Conservation (phyloP, 2,797 vertebrate species). For the Novumbra hubbsi region DNA sequence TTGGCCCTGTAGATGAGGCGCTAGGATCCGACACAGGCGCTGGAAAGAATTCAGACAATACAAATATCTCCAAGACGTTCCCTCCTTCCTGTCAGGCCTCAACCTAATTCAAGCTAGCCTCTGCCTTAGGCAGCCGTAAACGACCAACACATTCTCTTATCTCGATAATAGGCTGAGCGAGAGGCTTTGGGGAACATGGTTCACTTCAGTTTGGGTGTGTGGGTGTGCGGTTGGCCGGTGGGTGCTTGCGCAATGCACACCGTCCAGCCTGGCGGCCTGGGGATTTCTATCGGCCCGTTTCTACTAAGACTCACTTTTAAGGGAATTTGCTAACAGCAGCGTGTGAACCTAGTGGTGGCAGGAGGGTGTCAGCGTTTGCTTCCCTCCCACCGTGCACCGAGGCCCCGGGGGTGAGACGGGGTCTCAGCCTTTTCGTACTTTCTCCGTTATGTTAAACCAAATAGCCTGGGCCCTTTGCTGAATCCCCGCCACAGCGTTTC, state of each 20-base stretch:
- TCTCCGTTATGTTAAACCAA: neutral
- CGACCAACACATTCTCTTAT: neutral
- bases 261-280: constrained; percentile 1
- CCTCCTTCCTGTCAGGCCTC: neutral
- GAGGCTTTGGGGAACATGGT: neutral
- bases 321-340: neutral
- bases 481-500: neutral
- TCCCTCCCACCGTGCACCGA: neutral
- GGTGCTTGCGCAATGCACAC: neutral
- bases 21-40: constrained; percentile 43
- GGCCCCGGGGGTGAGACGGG: neutral
- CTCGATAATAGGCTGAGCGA: neutral
- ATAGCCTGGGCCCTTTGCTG: neutral
- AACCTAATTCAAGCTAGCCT: neutral
- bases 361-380: neutral
- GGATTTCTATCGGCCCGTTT: neutral
- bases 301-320: neutral
- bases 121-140: constrained; percentile 18
- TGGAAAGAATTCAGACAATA: constrained; percentile 53
- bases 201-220: neutral
- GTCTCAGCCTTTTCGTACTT: neutral
- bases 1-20: constrained; percentile 37
- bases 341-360: neutral
- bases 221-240: no score
- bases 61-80: constrained; percentile 16